Base-by-base conservation (phyloP, 2,888 invertebrate genomes). In the Apodemia duryi region DNA sequence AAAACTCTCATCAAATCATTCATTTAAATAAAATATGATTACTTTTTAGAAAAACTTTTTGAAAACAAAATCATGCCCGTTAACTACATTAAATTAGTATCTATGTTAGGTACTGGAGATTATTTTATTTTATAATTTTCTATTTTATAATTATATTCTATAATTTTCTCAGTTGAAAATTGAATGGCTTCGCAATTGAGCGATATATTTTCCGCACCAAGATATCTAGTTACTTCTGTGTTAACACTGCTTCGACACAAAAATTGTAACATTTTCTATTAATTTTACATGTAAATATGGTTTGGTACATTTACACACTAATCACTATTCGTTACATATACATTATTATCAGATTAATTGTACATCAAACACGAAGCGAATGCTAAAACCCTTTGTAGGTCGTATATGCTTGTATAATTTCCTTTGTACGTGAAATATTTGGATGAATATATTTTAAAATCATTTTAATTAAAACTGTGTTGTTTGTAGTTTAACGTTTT, bases 281-380 rank as follows among this genome's bases (percentile, higher is more conserved):
- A 29, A 11, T 29, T 32, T 57, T 13, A 57, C 57, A 57, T 32
- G 32, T 57, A 57, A 57, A 6, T 57, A 3, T 13, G 57, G 57
- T 57, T 3, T 13, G 54, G 54, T 57, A 57, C 32, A 57, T 29
- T 57, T 6, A 57, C 32, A 32, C 32, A 32, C 54, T 57, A 57
- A 57, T 5, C 13, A 11, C 32, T 29, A 29, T 29, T 46, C 46
- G 13, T 13, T 57, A 32, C 38, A 49, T 13, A 49, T 64, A 64
- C 41, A 61, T 38, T 51, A 51, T 46, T 57, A 57, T 57, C 54
- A 5, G 32, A 32, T 57, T 57, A 61, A 49, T 64, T 61, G 51
- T 61, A 61, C 61, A 62, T 62, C 46, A 62, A 62, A 62, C 49
- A 62, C 46, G 13, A 49, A 62, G 46, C 54, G 29, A 57, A 57